Percentiles rank a stretch among this genome's conserved stretches.
Evolutionary conservation across 2,888 invertebrate genomes (phyloP).

Genomic region (Idaea biselata): DNA sequence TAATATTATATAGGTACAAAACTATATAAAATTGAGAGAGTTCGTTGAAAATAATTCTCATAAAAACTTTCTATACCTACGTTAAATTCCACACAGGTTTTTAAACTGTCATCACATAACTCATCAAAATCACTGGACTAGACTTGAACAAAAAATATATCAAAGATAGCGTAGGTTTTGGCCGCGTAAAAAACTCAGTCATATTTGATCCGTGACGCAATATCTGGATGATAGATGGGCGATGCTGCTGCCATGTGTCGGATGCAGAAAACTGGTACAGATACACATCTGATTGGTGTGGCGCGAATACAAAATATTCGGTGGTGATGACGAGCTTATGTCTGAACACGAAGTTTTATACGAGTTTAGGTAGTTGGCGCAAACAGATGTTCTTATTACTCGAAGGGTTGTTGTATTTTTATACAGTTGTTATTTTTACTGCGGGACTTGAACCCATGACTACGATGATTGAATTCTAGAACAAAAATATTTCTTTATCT

Average conservation of each 20-base stretch:
- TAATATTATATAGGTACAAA: neutral
- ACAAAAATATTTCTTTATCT: no score
- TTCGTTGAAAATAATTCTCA: neutral
- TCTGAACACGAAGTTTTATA: no score
- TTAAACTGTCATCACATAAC: neutral
- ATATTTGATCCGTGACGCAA: conserved; percentile 39
- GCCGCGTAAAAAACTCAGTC: conserved; percentile 23
- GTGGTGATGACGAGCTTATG: conserved; percentile 1
- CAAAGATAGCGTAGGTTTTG: conserved; percentile 5
- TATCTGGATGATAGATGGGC: conserved; percentile 65
- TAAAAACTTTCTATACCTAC: neutral
- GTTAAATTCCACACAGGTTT: neutral
- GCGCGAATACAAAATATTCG: conserved; percentile 20
- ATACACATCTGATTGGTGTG: conserved; percentile 33
- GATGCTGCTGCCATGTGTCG: conserved; percentile 39
- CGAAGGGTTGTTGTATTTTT: no score
- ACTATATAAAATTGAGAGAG: neutral
- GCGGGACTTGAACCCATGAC: no score
- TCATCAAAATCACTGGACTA: conserved; percentile 4
- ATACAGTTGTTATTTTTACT: no score
- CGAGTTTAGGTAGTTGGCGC: no score
- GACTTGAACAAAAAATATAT: conserved; percentile 3
- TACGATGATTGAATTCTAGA: no score
- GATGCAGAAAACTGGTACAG: conserved; percentile 39
- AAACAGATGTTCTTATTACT: no score